Percentiles rank a stretch among this genome's conserved stretches.
These are phyloP conservation scores for Sceliomorpha sp. DNA, from an alignment of 2,888 invertebrate genomes.

Conservation along the genomic window DNA sequence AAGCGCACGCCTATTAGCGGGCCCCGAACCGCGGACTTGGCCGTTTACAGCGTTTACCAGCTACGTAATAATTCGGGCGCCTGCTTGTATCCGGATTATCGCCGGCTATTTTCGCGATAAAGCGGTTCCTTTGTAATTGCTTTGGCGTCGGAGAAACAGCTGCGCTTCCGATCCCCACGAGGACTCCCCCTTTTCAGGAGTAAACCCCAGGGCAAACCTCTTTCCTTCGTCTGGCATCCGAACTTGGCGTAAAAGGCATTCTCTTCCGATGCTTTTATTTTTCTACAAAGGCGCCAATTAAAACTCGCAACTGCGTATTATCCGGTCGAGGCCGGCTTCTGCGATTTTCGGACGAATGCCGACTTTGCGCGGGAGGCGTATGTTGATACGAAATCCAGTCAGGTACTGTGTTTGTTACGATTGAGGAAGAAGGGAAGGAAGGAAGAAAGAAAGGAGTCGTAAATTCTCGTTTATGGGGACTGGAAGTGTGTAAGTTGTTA, in stretches of 20 bases:
- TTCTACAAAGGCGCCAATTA: slow-evolving; percentile 55
- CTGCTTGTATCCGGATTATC: slow-evolving; percentile 71
- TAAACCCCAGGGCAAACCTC: slow-evolving; percentile 42
- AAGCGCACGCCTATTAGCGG: slow-evolving; percentile 69
- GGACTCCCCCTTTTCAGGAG: slow-evolving; percentile 38
- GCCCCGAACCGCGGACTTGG: slow-evolving; percentile 61
- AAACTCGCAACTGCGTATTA: slow-evolving; percentile 51
- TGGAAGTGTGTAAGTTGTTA: too few species aligned
- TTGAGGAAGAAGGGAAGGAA: too few species aligned
- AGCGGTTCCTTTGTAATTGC: slow-evolving; percentile 77
- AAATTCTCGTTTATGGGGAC: too few species aligned
- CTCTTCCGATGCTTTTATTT: slow-evolving; percentile 27
- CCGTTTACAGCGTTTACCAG: slow-evolving; percentile 65
- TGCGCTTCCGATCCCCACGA: slow-evolving; percentile 68
- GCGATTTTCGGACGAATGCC: background rate
- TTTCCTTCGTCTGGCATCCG: slow-evolving; percentile 16
- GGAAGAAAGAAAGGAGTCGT: too few species aligned
- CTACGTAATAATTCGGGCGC: slow-evolving; percentile 73
- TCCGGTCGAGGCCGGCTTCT: slow-evolving; percentile 2
- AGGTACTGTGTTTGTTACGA: background rate
- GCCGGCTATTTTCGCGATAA: slow-evolving; percentile 72
- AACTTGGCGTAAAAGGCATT: slow-evolving; percentile 26
- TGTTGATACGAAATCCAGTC: slow-evolving; percentile 38
- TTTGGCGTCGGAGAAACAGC: slow-evolving; percentile 70
- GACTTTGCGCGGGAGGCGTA: slow-evolving; percentile 12